phyloP scores from a whole-genome alignment of 2,888 invertebrate species.

The Cerceris rybyensis region DNA sequence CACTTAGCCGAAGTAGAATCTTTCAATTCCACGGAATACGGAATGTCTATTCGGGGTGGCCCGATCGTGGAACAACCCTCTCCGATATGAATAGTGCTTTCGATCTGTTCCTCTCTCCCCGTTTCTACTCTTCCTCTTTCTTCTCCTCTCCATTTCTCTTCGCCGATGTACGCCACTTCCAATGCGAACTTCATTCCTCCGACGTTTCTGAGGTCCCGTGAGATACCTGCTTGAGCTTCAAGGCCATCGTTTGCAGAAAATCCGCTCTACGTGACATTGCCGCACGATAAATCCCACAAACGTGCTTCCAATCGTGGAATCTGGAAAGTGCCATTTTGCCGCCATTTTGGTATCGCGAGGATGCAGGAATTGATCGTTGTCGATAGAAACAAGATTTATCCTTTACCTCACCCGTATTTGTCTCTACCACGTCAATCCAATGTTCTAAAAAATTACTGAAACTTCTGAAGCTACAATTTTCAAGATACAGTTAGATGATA shows the following conservation, averaged over 20 bases:
- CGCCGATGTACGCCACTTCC: constrained; percentile 17
- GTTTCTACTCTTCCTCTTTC: background rate
- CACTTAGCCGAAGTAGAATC: constrained; percentile 5
- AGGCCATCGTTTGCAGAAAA: constrained; percentile 38
- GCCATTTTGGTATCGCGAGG: no score
- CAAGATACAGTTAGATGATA: no score
- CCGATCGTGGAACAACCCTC: constrained; percentile 5
- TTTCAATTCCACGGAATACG: constrained; percentile 12
- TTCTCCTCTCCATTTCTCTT: background rate
- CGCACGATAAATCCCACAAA: constrained; percentile 41
- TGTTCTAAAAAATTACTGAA: no score
- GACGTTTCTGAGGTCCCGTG: constrained; percentile 9
- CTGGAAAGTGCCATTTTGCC: constrained; percentile 5
- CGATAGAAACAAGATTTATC: no score
- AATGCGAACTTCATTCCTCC: constrained; percentile 40
- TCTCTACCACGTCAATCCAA: no score
- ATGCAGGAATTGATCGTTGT: no score
- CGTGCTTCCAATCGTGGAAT: constrained; percentile 43
- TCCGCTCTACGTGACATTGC: constrained; percentile 47
- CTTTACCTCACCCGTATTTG: no score
- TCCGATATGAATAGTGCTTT: background rate
- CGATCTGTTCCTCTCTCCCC: no score
- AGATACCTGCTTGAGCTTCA: constrained; percentile 29
- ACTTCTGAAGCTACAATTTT: no score
- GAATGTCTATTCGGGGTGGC: constrained; percentile 17